Conservation (phyloP, 92 coral and sea anemone species). For the Chrysogorgia sp. region DNA sequence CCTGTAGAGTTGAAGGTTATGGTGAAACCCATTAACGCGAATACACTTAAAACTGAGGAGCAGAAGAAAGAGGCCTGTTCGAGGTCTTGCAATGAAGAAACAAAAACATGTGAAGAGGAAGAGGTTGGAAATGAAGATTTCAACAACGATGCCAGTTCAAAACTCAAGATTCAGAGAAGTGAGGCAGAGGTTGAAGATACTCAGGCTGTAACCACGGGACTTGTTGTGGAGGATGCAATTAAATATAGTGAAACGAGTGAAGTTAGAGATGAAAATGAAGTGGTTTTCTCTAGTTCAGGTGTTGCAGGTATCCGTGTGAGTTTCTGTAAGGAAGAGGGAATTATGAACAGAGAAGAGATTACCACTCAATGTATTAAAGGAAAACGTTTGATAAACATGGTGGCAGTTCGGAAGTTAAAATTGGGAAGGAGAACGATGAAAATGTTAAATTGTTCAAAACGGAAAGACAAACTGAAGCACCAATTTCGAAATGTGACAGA, state of each 20-base stretch:
- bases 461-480: neutral
- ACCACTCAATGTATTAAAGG: neutral
- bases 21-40: too few relatives aligned
- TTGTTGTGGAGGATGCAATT: too few relatives aligned
- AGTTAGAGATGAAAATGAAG: neutral
- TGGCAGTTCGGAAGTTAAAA: neutral
- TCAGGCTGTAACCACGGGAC: too few relatives aligned
- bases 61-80: neutral
- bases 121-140: conserved; percentile 1
- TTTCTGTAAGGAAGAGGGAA: conserved; percentile 5
- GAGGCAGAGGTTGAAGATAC: too few relatives aligned
- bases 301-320: neutral
- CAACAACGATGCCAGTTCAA: neutral
- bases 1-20: too few relatives aligned
- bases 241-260: too few relatives aligned
- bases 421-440: neutral
- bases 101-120: neutral
- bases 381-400: neutral
- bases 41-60: too few relatives aligned
- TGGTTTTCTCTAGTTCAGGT: too few relatives aligned
- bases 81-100: too few relatives aligned
- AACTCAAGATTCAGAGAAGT: neutral
- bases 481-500: neutral
- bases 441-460: neutral
- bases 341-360: neutral